phyloP scores from a whole-genome alignment of 2,888 invertebrate species.

The Adelognathus sp. region DNA sequence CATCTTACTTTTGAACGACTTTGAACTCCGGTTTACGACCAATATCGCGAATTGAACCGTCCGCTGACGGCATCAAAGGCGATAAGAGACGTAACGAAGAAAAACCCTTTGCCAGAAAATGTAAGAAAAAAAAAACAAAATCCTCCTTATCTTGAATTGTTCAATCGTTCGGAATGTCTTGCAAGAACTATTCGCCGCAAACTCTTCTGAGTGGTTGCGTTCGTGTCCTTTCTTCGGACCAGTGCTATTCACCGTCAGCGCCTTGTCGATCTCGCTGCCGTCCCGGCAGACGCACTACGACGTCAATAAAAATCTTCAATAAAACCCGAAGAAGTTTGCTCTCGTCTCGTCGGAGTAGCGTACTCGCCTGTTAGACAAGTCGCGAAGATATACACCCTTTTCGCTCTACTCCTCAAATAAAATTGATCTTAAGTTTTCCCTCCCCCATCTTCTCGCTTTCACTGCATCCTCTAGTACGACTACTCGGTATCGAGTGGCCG shows the following conservation, averaged over 20 bases:
- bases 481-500: constrained; percentile 44
- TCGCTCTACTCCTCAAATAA: constrained; percentile 43
- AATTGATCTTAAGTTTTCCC: constrained; percentile 37
- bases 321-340: constrained; percentile 39
- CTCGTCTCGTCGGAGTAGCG: constrained; percentile 8
- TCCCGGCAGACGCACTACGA: constrained; percentile 26
- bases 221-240: background rate
- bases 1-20: background rate
- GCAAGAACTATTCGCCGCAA: constrained; percentile 18
- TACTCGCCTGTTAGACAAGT: constrained; percentile 28
- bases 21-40: background rate
- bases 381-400: constrained; percentile 10
- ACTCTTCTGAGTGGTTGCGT: constrained; percentile 21
- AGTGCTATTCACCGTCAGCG: background rate
- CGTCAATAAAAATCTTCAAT: constrained; percentile 53
- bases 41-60: background rate
- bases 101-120: background rate
- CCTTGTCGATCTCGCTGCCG: background rate
- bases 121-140: no score
- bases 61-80: background rate
- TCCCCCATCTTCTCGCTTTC: background rate
- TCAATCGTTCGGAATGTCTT: constrained; percentile 4
- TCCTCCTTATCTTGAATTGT: background rate
- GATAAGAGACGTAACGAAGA: background rate
- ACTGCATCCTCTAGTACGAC: constrained; percentile 23